Evolutionary conservation across 1,140 invertebrate genomes (phyloP), one percentile per base, ranked within the genome.

Genomic region (Caenorhabditis latens): DNA sequence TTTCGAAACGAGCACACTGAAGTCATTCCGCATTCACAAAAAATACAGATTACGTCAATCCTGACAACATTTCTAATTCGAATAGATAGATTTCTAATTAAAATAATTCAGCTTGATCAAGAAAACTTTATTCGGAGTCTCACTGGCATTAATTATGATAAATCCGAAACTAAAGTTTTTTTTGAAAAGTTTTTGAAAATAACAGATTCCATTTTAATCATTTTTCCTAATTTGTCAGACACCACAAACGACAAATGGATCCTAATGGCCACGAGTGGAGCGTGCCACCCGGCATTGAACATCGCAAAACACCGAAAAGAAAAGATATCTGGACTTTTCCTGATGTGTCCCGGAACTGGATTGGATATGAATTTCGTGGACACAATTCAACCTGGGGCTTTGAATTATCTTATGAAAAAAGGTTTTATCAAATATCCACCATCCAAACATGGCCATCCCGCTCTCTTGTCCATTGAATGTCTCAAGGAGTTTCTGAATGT

Each of bases 281-380:
- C 71, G 0, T 79, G 71, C 19, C 71, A 79, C 24, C 32, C 71
- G 4, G 71, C 46, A 19, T 19, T 79, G n/a, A 79, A 79, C 14
- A 50, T 79, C 24, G 71, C 71, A 6, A 79, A 79, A 24, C 8
- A 50, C 6, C 71, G 46, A 7, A 79, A 79, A 79, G 40, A 43
- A 50, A 79, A 79, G 40, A 50, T 79, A 4, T 14, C 71, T n/a
- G 71, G 71, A 50, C 46, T 79, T 4, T 79, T 79, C 19, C 46
- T 79, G 8, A 79, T 79, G 71, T 79, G 71, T 32, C 71, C 71
- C 0, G 71, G 71, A 24, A 43, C 71, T 19, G 43, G 43, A 9
- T 42, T 79, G n/a, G 71, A 79, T 79, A 79, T 79, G 71, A 79
- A 24, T 32, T 79, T 79, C 24, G 71, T 79, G 71, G 46, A 79